Percentiles rank a stretch among this genome's conserved stretches.
Conservation (phyloP, 2,113 vertebrate genomes). For the Pavo muticus region DNA sequence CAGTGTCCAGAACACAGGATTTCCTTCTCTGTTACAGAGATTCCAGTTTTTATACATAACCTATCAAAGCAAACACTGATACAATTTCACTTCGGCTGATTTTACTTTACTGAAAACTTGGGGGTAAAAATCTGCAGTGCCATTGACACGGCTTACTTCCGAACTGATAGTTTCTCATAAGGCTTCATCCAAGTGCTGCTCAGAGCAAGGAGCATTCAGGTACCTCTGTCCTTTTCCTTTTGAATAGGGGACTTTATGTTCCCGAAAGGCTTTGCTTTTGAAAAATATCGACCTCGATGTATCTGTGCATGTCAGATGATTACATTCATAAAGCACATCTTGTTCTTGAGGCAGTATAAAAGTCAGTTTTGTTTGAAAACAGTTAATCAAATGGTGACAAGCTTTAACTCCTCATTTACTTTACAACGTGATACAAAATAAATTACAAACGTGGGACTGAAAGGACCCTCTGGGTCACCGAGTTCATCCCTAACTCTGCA, state of each 20-base stretch:
- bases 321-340: neutral
- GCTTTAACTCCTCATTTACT: neutral
- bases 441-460: neutral
- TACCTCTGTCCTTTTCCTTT: neutral
- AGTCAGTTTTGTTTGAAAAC: neutral
- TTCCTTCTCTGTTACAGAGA: neutral
- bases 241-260: neutral
- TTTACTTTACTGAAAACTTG: neutral
- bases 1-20: neutral
- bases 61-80: neutral
- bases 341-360: neutral
- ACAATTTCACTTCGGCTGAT: neutral
- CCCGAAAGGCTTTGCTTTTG: neutral
- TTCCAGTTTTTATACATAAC: neutral
- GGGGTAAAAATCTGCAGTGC: neutral
- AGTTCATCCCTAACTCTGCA: neutral
- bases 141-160: neutral
- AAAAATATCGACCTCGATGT: neutral
- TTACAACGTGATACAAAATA: neutral
- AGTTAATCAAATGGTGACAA: neutral
- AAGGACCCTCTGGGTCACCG: neutral
- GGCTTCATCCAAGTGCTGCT: neutral
- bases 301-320: neutral
- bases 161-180: neutral
- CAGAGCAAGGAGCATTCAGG: neutral